A percentile compares a stretch with the other conserved stretches of the same genome.
These are phyloP conservation scores for Calidris pugnax DNA, from an alignment of 2,113 vertebrate species.

Conservation along the genomic window DNA sequence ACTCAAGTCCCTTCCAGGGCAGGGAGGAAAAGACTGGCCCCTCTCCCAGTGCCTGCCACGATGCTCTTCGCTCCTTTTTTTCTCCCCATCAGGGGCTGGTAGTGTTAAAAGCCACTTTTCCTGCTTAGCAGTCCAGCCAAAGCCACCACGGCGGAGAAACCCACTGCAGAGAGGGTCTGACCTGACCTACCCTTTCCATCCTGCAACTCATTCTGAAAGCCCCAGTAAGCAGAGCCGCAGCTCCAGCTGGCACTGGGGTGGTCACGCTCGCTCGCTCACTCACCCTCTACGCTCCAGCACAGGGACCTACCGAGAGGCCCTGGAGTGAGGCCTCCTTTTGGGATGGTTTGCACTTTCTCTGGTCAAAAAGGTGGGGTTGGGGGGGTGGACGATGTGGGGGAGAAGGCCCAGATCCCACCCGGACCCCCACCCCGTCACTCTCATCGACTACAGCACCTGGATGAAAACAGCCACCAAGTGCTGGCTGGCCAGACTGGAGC, in stretches of 20 bases:
- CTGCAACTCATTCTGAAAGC: constrained; percentile 55
- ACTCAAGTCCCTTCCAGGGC: background rate
- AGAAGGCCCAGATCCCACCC: constrained; percentile 1
- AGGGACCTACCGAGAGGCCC: constrained; percentile 10
- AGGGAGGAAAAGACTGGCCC: background rate
- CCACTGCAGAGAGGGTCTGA: constrained; percentile 74
- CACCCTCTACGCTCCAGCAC: constrained; percentile 62
- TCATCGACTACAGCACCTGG: background rate
- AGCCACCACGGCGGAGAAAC: constrained; percentile 61
- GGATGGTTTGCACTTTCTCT: constrained; percentile 28
- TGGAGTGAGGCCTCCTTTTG: constrained; percentile 22
- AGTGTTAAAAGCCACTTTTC: background rate
- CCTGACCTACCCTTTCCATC: constrained; percentile 79
- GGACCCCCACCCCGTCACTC: constrained; percentile 27
- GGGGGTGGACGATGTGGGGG: background rate
- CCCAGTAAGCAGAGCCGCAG: constrained; percentile 50
- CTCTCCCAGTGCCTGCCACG: background rate
- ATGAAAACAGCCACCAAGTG: constrained; percentile 11
- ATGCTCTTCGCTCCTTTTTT: accelerated
- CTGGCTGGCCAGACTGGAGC: constrained; percentile 43
- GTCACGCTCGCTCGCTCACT: constrained; percentile 47
- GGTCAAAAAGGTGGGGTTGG: background rate
- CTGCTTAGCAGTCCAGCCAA: background rate
- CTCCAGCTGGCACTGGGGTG: constrained; percentile 16
- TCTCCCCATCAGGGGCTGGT: background rate